Base-by-base conservation (phyloP, 2,888 invertebrate genomes). In the Pardosa pseudoannulata region DNA sequence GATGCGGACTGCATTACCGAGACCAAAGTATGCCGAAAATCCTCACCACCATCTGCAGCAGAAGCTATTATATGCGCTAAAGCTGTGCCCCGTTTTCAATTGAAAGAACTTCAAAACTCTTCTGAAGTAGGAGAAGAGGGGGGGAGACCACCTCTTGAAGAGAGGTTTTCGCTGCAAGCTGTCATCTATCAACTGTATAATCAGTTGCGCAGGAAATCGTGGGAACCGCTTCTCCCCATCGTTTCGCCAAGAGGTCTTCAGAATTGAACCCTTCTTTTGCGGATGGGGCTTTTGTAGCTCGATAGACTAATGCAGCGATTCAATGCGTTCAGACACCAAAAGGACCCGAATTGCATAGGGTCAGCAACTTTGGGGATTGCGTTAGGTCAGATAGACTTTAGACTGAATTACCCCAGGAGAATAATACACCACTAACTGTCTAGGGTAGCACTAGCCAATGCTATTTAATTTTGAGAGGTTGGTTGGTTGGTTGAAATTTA, bases 131-230 rank as follows among this genome's bases (percentile, higher is more conserved):
- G 5, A 23, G 6, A 5, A 23, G 5, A 56, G 56, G 56, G 23
- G 56, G 56, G 56, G 23, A 56, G n/a, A n/a, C n/a, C n/a, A 23
- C 5, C 23, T 56, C 23, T 46, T 56, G 56, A 56, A 56, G 56
- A 56, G 56, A 56, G 56, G 46, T 56, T 56, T 11, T 19, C 23
- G 19, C 56, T 56, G 23, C 23, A 56, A 23, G 56, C 56, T 56
- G 56, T 56, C 56, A 56, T 56, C 56, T 56, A 23, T 56, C 56
- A 56, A 56, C 56, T 56, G 56, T 11, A 56, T 56, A 56, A 56
- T 56, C 56, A 56, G 19, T 56, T 46, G 46, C 2, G 11, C 16
- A 16, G 46, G 46, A 16, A 16, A 16, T 56, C 3, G 23, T 23
- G 23, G 56, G 56, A 56, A 56, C 19, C 23, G 23, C 11, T 23